Evolutionary conservation across 2,113 vertebrate genomes (phyloP).

Genomic region (Urocynchramus pylzowi): DNA sequence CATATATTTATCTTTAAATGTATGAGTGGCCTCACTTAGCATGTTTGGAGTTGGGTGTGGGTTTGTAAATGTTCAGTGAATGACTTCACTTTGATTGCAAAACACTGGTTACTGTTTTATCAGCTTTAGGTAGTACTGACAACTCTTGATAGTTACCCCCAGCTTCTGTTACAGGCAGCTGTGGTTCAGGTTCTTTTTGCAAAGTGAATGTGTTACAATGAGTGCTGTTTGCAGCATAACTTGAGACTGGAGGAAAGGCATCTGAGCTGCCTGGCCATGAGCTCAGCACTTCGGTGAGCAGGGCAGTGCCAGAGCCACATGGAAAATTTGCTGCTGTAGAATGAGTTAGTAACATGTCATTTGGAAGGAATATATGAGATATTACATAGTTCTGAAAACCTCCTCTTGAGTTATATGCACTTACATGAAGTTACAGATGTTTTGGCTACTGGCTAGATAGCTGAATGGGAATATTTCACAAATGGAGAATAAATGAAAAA

Average conservation of each 20-base stretch:
- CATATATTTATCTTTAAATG: background rate
- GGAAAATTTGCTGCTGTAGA: background rate
- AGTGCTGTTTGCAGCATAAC: background rate
- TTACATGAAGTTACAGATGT: background rate
- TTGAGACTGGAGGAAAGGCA: background rate
- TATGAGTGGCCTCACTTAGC: background rate
- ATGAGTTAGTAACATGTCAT: accelerated
- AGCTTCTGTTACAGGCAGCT: background rate
- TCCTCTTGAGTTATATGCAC: background rate
- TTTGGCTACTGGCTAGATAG: background rate
- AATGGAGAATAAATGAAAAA: background rate
- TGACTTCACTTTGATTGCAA: background rate
- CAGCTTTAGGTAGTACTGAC: background rate
- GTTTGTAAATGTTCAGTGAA: background rate
- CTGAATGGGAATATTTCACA: background rate
- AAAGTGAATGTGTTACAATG: background rate
- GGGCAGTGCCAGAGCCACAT: background rate
- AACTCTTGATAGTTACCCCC: background rate
- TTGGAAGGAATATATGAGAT: background rate
- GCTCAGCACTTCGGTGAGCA: background rate
- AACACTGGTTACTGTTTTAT: background rate
- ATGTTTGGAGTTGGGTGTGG: background rate
- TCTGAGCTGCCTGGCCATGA: background rate
- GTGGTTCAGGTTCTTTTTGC: background rate
- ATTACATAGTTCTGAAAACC: background rate